Evolutionary conservation across 2,888 invertebrate species (phyloP).

Genomic region (Criorhina ranunculi): DNA sequence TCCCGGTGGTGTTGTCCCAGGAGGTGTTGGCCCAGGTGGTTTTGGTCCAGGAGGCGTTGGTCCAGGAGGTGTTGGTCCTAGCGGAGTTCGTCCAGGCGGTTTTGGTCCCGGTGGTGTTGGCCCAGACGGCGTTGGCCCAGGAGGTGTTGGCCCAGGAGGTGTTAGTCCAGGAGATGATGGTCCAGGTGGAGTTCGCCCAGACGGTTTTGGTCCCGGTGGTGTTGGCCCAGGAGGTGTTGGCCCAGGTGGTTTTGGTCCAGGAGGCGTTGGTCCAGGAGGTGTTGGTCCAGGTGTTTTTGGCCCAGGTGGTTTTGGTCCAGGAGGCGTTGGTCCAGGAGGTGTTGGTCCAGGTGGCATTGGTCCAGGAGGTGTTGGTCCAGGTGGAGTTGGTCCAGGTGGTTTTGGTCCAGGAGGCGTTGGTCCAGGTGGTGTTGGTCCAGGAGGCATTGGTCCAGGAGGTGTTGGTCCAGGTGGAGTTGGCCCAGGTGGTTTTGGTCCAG

Average conservation of each 20-base stretch:
- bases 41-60: constrained; percentile 27
- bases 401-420: constrained; percentile 42
- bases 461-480: constrained; percentile 10
- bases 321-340: constrained; percentile 43
- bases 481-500: constrained; percentile 24
- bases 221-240: constrained; percentile 40
- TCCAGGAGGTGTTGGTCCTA: constrained; percentile 36
- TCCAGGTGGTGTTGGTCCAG: constrained; percentile 37
- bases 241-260: constrained; percentile 29
- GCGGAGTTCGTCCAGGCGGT: constrained; percentile 60
- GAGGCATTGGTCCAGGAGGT: constrained; percentile 10
- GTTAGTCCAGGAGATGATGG: constrained; percentile 28
- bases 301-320: constrained; percentile 50
- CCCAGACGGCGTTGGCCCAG: constrained; percentile 21
- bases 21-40: constrained; percentile 43
- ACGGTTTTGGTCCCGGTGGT: constrained; percentile 36
- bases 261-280: constrained; percentile 39
- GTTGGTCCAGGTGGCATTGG: constrained; percentile 52
- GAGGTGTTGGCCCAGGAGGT: constrained; percentile 36
- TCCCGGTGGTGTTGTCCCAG: constrained; percentile 39
- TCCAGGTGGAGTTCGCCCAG: constrained; percentile 24
- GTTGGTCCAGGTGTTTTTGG: constrained; percentile 29
- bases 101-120: constrained; percentile 42
- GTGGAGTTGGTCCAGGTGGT: constrained; percentile 32
- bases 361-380: constrained; percentile 79